A percentile compares a stretch with the other conserved stretches of the same genome.
phyloP scores from a whole-genome alignment of 2,113 vertebrate genomes.

The Murina feae region DNA sequence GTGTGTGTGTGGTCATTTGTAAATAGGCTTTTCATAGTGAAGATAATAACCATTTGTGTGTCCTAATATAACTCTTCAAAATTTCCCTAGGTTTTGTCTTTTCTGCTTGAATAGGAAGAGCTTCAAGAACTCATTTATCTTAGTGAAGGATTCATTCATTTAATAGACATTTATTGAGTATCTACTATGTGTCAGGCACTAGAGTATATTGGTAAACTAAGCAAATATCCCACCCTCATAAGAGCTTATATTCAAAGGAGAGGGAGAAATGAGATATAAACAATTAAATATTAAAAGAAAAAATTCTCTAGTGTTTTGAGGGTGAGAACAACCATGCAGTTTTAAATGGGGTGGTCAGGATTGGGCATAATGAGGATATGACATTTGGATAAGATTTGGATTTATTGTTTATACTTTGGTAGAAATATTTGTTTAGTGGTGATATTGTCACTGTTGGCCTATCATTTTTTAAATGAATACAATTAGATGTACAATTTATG shows the following conservation, averaged over 20 bases:
- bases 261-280: not conserved
- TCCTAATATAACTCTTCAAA: conserved; percentile 13
- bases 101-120: conserved; percentile 43
- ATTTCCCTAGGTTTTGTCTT: not conserved
- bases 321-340: not conserved
- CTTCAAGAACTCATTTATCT: conserved; percentile 43
- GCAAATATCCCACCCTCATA: not conserved
- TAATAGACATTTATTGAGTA: conserved; percentile 4
- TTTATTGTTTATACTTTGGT: not conserved
- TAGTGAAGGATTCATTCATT: conserved; percentile 1
- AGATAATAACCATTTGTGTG: conserved; percentile 30
- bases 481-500: not conserved
- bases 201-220: not conserved
- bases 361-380: not conserved
- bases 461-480: not conserved
- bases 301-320: not conserved
- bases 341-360: not conserved
- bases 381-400: not conserved
- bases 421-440: not conserved
- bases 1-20: not conserved
- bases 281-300: not conserved
- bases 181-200: not conserved
- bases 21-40: conserved; percentile 34
- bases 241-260: not conserved
- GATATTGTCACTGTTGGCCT: not conserved